Percentiles rank a stretch among this genome's conserved stretches.
phyloP scores from a whole-genome alignment of 2,888 invertebrate species.

The Myopa testacea region DNA sequence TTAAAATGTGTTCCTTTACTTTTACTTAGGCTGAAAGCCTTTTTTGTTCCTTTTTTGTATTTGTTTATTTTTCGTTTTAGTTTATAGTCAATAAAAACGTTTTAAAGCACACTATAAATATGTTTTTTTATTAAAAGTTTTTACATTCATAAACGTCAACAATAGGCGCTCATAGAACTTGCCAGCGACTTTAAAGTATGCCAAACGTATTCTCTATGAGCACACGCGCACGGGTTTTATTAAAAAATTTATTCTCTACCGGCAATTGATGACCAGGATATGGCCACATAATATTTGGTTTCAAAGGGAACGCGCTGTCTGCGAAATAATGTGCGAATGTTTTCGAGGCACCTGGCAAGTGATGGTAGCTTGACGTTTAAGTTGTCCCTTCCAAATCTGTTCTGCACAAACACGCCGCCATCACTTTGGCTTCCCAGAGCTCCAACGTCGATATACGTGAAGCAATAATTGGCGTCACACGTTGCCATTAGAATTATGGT shows the following conservation, averaged over 20 bases:
- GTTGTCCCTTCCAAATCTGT: too few relatives aligned
- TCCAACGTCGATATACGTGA: slow-evolving; percentile 27
- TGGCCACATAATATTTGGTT: slow-evolving; percentile 26
- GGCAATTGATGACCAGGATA: slow-evolving; percentile 26
- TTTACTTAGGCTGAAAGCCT: too few relatives aligned
- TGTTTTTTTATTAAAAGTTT: too few relatives aligned
- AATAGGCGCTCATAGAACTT: neutral
- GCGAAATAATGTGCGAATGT: slow-evolving; percentile 26
- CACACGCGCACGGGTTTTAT: neutral
- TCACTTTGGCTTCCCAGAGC: slow-evolving; percentile 34
- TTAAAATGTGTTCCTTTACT: too few relatives aligned
- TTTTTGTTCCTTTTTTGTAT: too few relatives aligned
- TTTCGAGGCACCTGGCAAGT: neutral
- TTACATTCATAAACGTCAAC: too few relatives aligned
- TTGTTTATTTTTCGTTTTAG: too few relatives aligned
- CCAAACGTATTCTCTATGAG: neutral
- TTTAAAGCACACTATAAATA: too few relatives aligned
- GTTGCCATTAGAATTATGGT: slow-evolving; percentile 18
- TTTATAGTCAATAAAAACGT: too few relatives aligned
- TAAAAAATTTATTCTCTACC: neutral
- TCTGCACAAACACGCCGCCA: slow-evolving; percentile 21
- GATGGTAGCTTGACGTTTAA: too few relatives aligned
- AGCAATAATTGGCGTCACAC: slow-evolving; percentile 11
- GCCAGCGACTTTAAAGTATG: neutral
- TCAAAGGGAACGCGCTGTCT: slow-evolving; percentile 32